These are phyloP conservation scores for Ariolimax columbianus DNA, from an alignment of 2,888 invertebrate genomes.

Conservation along the genomic window DNA sequence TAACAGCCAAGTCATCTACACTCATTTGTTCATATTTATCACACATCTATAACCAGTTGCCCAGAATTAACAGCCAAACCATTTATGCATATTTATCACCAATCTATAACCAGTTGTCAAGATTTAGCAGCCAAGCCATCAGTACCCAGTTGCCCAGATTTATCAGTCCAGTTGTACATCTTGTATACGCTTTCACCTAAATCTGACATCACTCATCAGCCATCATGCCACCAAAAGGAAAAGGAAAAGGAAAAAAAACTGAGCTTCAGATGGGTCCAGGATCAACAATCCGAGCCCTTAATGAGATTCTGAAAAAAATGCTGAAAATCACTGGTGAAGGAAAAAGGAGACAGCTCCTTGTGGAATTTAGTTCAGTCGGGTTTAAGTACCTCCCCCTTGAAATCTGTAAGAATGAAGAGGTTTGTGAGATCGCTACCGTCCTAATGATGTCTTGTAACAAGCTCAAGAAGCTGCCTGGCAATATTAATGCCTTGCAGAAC, in stretches of 20 bases:
- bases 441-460: constrained; percentile 74
- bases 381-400: constrained; percentile 68
- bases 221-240: constrained; percentile 34
- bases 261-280: constrained; percentile 70
- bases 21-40: too few relatives aligned
- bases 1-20: too few relatives aligned
- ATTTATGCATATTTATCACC: too few relatives aligned
- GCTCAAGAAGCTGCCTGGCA: constrained; percentile 74
- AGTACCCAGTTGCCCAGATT: too few relatives aligned
- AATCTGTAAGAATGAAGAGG: constrained; percentile 75
- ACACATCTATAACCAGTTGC: too few relatives aligned
- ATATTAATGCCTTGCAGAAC: constrained; percentile 66
- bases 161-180: too few relatives aligned
- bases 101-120: too few relatives aligned
- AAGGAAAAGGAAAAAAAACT: not conserved
- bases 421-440: constrained; percentile 61
- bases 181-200: not conserved
- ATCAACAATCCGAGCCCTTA: constrained; percentile 75
- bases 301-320: constrained; percentile 64
- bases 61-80: too few relatives aligned
- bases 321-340: constrained; percentile 64
- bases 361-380: constrained; percentile 66
- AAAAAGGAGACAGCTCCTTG: constrained; percentile 55
- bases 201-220: not conserved
- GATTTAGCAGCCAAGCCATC: too few relatives aligned